phyloP scores from a whole-genome alignment of 2,113 vertebrate genomes.

The Mormoops blainvillei region DNA sequence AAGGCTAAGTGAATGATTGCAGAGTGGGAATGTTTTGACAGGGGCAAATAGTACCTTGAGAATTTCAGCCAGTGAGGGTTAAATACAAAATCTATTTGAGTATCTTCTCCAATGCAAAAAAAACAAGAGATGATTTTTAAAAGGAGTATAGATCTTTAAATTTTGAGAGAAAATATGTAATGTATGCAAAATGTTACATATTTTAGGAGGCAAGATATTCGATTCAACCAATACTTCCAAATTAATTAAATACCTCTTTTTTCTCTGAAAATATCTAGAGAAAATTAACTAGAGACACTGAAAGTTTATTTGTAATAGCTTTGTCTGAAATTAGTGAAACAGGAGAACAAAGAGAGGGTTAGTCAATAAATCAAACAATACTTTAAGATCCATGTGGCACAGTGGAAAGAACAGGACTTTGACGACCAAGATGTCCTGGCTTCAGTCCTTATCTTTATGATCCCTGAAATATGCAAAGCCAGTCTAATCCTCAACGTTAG shows the following conservation, averaged over 20 bases:
- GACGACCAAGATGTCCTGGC: neutral
- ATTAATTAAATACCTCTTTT: neutral
- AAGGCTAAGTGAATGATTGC: slow-evolving; percentile 37
- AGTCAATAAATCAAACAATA: neutral
- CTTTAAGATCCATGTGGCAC: neutral
- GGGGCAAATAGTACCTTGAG: neutral
- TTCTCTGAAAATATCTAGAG: slow-evolving; percentile 1
- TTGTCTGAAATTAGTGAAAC: neutral
- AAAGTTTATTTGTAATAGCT: neutral
- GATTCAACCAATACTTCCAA: neutral
- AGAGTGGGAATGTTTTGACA: neutral
- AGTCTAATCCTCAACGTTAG: neutral
- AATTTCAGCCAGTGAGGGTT: neutral
- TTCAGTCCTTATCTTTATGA: neutral
- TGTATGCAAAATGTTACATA: neutral
- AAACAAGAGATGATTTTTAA: neutral
- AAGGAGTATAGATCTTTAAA: neutral
- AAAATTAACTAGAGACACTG: neutral
- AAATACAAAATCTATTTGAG: slow-evolving; percentile 1
- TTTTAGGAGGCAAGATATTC: neutral
- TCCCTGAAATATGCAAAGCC: neutral
- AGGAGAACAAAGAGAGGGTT: neutral
- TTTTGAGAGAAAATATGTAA: slow-evolving; percentile 31
- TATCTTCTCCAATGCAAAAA: slow-evolving; percentile 45
- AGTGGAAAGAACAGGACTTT: neutral